These are phyloP conservation scores for Hesperia comma DNA, from an alignment of 2,888 invertebrate genomes.

Conservation along the genomic window DNA sequence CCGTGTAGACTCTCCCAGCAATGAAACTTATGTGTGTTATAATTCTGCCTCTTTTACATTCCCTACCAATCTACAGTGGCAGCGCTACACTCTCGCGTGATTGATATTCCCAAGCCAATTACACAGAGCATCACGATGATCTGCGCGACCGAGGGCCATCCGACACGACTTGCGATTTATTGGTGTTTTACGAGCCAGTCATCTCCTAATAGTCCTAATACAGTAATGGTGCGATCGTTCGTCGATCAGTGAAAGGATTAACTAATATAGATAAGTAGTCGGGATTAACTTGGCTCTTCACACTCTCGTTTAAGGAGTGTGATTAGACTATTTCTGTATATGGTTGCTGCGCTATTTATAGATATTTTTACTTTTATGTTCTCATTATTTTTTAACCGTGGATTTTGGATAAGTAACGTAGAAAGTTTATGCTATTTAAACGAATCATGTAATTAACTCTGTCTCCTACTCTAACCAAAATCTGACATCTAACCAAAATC, in stretches of 20 bases:
- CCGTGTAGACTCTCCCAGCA: too few species aligned
- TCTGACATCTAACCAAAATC: too few species aligned
- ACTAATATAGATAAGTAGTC: slow-evolving; percentile 6
- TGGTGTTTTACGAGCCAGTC: slow-evolving; percentile 18
- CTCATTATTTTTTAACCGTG: too few species aligned
- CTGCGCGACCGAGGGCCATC: not conserved
- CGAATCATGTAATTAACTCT: too few species aligned
- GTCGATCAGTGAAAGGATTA: slow-evolving; percentile 2
- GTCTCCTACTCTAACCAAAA: too few species aligned
- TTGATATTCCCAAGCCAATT: slow-evolving; percentile 18
- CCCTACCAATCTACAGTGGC: not conserved
- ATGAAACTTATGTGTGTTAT: too few species aligned
- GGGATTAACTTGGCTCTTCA: not conserved
- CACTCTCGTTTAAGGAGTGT: not conserved
- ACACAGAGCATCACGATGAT: slow-evolving; percentile 8
- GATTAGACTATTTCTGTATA: too few species aligned
- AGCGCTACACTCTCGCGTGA: not conserved
- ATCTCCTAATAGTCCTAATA: slow-evolving; percentile 9
- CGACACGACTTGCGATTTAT: slow-evolving; percentile 6
- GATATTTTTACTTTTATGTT: too few species aligned
- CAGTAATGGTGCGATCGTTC: slow-evolving; percentile 8
- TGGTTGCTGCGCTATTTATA: too few species aligned
- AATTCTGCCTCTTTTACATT: too few species aligned
- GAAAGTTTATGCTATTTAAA: too few species aligned
- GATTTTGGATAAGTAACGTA: too few species aligned